phyloP scores from a whole-genome alignment of 2,797 vertebrate species.

The Bradypus variegatus region DNA sequence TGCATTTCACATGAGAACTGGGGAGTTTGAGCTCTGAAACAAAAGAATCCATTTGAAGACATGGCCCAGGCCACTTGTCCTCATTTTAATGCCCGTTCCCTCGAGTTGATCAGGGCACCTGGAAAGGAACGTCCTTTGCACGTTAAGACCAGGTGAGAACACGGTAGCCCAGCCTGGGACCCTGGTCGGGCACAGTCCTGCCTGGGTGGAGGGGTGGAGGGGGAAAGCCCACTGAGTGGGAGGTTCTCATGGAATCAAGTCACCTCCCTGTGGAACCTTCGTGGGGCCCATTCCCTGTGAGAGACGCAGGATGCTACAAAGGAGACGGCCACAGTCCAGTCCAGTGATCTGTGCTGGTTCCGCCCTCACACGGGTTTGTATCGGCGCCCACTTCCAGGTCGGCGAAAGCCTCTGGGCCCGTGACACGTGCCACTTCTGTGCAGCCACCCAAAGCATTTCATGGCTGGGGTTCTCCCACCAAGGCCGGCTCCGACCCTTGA shows the following conservation, averaged over 20 bases:
- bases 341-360: fast-evolving
- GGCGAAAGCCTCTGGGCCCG: slow-evolving; percentile 37
- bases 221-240: background rate
- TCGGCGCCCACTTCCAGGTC: background rate
- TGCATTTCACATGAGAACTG: background rate
- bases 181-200: background rate
- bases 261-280: fast-evolving
- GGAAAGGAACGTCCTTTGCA: fast-evolving
- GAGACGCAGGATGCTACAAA: fast-evolving
- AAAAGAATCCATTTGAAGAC: fast-evolving
- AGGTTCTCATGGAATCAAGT: fast-evolving
- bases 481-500: slow-evolving; percentile 59
- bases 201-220: too few species aligned
- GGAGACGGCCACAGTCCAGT: fast-evolving
- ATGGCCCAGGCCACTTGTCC: fast-evolving
- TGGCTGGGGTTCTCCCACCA: slow-evolving; percentile 44
- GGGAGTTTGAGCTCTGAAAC: background rate
- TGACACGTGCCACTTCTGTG: slow-evolving; percentile 37
- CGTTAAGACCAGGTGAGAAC: background rate
- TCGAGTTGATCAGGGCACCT: fast-evolving
- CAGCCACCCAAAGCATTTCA: background rate
- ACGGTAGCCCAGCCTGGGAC: fast-evolving
- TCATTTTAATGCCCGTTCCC: fast-evolving
- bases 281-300: fast-evolving
- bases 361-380: background rate